Percentiles rank a stretch among this genome's conserved stretches.
phyloP scores from a whole-genome alignment of 1,140 invertebrate genomes.

The Brachionus asplanchnoidis region DNA sequence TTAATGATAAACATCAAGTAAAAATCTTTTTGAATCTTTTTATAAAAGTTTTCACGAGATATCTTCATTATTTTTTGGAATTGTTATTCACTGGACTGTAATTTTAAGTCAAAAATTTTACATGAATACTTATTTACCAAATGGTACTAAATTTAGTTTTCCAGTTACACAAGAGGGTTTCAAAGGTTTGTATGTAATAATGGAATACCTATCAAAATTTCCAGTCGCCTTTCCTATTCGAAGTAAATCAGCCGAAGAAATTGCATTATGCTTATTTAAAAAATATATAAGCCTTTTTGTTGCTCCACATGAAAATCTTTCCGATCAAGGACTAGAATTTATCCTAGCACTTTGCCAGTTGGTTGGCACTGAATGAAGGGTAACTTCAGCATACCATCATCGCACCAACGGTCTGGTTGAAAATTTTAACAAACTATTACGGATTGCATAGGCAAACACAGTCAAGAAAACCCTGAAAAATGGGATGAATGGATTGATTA shows the following conservation, averaged over 20 bases:
- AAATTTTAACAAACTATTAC: neutral
- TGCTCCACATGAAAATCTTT: neutral
- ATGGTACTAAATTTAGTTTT: too few relatives aligned
- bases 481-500: too few relatives aligned
- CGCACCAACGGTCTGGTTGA: neutral
- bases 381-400: neutral
- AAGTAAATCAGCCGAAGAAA: neutral
- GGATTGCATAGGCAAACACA: too few relatives aligned
- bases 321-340: neutral
- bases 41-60: too few relatives aligned
- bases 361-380: neutral
- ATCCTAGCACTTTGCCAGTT: neutral
- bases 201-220: neutral
- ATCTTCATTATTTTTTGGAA: too few relatives aligned
- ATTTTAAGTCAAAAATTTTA: too few relatives aligned
- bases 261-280: neutral
- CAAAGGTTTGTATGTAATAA: neutral
- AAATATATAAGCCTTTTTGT: neutral
- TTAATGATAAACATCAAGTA: too few relatives aligned
- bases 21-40: too few relatives aligned
- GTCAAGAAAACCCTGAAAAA: too few relatives aligned
- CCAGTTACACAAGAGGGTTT: too few relatives aligned
- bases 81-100: too few relatives aligned
- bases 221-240: neutral
- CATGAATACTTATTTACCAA: too few relatives aligned